Conservation (phyloP, 2,797 vertebrate genomes). For the Rhabdophis nuchalis region DNA sequence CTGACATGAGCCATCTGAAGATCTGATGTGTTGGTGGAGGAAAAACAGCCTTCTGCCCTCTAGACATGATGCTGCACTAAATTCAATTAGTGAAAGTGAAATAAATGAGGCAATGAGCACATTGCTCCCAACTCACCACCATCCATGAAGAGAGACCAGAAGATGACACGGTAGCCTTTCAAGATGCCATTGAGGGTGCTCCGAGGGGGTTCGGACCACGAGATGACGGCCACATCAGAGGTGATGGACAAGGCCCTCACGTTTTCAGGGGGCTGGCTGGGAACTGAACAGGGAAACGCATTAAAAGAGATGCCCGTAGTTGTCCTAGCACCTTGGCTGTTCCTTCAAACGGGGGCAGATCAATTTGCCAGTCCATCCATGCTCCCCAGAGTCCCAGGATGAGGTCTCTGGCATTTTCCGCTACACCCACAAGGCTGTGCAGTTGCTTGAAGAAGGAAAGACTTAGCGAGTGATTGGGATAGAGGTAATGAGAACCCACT, state of each 20-base stretch:
- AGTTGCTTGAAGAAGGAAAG: neutral
- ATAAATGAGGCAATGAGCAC: neutral
- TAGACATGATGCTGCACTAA: neutral
- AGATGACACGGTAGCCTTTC: slow-evolving; percentile 92
- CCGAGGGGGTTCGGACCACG: slow-evolving; percentile 92
- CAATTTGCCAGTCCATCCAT: neutral
- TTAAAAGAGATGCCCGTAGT: neutral
- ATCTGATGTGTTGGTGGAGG: neutral
- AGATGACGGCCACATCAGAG: slow-evolving; percentile 90
- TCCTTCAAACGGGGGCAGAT: neutral
- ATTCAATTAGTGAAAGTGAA: neutral
- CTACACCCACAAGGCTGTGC: neutral
- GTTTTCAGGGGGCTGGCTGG: slow-evolving; percentile 94
- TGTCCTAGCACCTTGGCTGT: neutral
- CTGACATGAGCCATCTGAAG: neutral
- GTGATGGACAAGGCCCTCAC: slow-evolving; percentile 93
- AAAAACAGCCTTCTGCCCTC: neutral
- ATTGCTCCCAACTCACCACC: slow-evolving; percentile 74
- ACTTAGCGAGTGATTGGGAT: slow-evolving; percentile 44
- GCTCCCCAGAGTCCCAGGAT: too few relatives aligned
- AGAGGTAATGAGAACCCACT: slow-evolving; percentile 68
- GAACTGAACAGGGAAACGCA: slow-evolving; percentile 71
- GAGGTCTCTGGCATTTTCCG: too few relatives aligned
- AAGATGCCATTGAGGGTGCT: slow-evolving; percentile 91
- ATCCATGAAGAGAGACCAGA: slow-evolving; percentile 93